Percentiles rank a stretch among this genome's conserved stretches.
phyloP scores from a whole-genome alignment of 30 jellyfish, hydroid and myxozoan species.

The Hydra vulgaris region DNA sequence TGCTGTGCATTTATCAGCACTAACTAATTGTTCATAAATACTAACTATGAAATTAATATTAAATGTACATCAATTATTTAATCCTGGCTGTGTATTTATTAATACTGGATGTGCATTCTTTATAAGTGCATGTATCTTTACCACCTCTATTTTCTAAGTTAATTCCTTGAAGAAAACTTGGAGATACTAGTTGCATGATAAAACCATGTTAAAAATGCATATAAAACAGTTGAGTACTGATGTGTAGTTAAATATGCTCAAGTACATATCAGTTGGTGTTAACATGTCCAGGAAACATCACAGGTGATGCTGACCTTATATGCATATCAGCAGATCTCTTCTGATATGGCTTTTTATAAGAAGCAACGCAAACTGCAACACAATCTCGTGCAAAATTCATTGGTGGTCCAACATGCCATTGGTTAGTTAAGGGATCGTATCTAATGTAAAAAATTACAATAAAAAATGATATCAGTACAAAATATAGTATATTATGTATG shows the following conservation, averaged over 20 bases:
- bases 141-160: too few relatives aligned
- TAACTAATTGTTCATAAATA: too few relatives aligned
- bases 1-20: too few relatives aligned
- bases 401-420: slow-evolving; percentile 71
- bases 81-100: background rate
- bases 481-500: too few relatives aligned
- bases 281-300: background rate
- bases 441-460: slow-evolving; percentile 13
- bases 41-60: too few relatives aligned
- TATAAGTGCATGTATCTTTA: too few relatives aligned
- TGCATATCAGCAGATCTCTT: slow-evolving; percentile 38
- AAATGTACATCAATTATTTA: too few relatives aligned
- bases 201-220: too few relatives aligned
- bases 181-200: too few relatives aligned
- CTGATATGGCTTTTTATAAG: slow-evolving; percentile 38
- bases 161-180: too few relatives aligned
- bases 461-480: background rate
- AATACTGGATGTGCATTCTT: background rate
- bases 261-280: background rate
- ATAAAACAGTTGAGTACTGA: too few relatives aligned
- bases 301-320: slow-evolving; percentile 51
- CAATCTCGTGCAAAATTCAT: slow-evolving; percentile 85
- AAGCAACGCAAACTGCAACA: slow-evolving; percentile 90
- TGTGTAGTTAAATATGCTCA: too few relatives aligned
- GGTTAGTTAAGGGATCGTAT: slow-evolving; percentile 83